Base-by-base conservation (phyloP, 2,888 invertebrate species). In the Agonopterix subpropinquella region DNA sequence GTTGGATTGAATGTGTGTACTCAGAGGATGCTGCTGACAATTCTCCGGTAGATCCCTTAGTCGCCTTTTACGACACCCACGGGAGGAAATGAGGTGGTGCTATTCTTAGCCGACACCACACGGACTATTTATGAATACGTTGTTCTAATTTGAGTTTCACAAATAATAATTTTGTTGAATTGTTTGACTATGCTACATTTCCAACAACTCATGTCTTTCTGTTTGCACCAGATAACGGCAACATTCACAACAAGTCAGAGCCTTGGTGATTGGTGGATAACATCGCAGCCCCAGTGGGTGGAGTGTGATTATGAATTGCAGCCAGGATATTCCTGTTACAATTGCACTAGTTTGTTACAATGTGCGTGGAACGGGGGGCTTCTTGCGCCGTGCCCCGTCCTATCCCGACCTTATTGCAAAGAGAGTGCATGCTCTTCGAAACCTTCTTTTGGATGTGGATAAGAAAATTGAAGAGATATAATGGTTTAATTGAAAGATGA, bases 351-450 rank as follows among this genome's bases (percentile, higher is more conserved):
- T 11, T 43, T 52, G 7, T 37, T 54, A 11, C 48, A 53, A 8
- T 58, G 58, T 36, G 53, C 52, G 0, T 48, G 53, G 1, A 49
- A 52, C 10, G 56, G 54, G 5, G 60, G 60, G 1, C 15, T 60
- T 1, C 39, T 55, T 8, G 52, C 54, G 37, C 49, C 44, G 4
- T 60, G 59, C 43, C 53, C 48, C 0, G 42, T 37, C 5, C 39
- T 45, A 1, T 9, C 13, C 13, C 50, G 39, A 8, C 58, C 58
- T 10, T 57, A 55, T 41, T 60, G 59, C 28, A 49, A 53, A 35
- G 10, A 47, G 18, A 53, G 54, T 7, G 9, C 50, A 11, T 60
- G 59, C 44, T 47, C 51, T 7, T 1, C 37, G 8, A 35, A 44
- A 41, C 49, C 53, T 0, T 43, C 51, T 42, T 47, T 36, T 8